phyloP scores from a whole-genome alignment of 2,797 vertebrate genomes.

The Cyclura pinguis region DNA sequence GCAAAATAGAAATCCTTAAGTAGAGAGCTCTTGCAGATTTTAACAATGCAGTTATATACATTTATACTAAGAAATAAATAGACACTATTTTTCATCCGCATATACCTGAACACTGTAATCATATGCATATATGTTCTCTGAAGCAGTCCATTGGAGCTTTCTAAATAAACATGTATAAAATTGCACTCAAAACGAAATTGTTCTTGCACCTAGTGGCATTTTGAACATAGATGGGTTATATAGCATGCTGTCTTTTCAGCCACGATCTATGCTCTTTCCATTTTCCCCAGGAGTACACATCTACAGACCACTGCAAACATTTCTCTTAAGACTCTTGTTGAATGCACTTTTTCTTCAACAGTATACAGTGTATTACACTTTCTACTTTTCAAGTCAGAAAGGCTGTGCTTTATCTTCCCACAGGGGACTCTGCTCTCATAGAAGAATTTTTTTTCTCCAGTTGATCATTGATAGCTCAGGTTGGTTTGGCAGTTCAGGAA shows the following conservation, averaged over 20 bases:
- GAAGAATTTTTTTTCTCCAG: conserved; percentile 1
- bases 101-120: too few relatives aligned
- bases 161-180: not conserved
- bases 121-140: too few relatives aligned
- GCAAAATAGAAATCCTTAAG: not conserved
- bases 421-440: conserved; percentile 6
- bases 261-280: not conserved
- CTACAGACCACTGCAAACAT: conserved; percentile 41
- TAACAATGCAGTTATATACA: not conserved
- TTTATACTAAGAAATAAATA: not conserved
- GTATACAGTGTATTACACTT: not conserved
- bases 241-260: too few relatives aligned
- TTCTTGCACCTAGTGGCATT: not conserved
- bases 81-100: not conserved
- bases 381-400: not conserved
- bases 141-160: too few relatives aligned
- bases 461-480: not conserved
- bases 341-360: conserved; percentile 21
- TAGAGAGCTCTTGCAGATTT: not conserved
- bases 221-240: not conserved
- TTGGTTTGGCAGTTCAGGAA: not conserved
- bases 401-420: conserved; percentile 43
- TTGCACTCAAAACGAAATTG: too few relatives aligned
- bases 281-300: conserved; percentile 47
- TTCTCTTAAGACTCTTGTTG: conserved; percentile 18